A percentile compares a stretch with the other conserved stretches of the same genome.
These are phyloP conservation scores for Solea solea DNA, from an alignment of 2,113 vertebrate genomes.

Conservation along the genomic window DNA sequence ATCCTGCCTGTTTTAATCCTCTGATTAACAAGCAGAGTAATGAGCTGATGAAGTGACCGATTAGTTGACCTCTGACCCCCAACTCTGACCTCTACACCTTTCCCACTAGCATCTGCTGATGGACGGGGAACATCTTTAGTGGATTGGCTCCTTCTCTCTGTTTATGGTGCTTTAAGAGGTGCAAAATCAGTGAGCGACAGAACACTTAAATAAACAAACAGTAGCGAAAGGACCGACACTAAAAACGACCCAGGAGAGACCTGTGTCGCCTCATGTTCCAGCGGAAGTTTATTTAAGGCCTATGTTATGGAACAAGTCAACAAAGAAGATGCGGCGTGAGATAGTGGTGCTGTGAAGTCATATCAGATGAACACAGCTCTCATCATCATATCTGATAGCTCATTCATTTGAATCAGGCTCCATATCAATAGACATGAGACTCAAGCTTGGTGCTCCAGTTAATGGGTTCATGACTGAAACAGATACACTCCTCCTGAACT, in stretches of 20 bases:
- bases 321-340: slow-evolving; percentile 35
- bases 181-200: slow-evolving; percentile 31
- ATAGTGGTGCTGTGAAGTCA: slow-evolving; percentile 2
- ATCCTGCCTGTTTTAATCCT: slow-evolving; percentile 73
- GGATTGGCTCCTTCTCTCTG: slow-evolving; percentile 34
- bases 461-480: slow-evolving; percentile 19
- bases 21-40: slow-evolving; percentile 79
- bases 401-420: slow-evolving; percentile 26
- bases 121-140: slow-evolving; percentile 73
- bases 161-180: slow-evolving; percentile 21
- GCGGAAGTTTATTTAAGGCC: slow-evolving; percentile 62
- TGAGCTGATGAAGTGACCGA: slow-evolving; percentile 78
- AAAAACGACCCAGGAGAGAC: slow-evolving; percentile 25
- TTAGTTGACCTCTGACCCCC: slow-evolving; percentile 70
- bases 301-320: slow-evolving; percentile 41
- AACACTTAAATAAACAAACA: slow-evolving; percentile 56
- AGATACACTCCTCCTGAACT: slow-evolving; percentile 1
- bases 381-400: slow-evolving; percentile 41
- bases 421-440: slow-evolving; percentile 11
- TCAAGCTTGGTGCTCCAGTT: not conserved
- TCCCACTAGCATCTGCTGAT: slow-evolving; percentile 58
- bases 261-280: slow-evolving; percentile 26
- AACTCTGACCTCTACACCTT: slow-evolving; percentile 71
- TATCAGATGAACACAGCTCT: slow-evolving; percentile 48
- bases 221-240: slow-evolving; percentile 12